These are phyloP conservation scores for Setipinna tenuifilis DNA, from an alignment of 2,797 vertebrate species.

Conservation along the genomic window DNA sequence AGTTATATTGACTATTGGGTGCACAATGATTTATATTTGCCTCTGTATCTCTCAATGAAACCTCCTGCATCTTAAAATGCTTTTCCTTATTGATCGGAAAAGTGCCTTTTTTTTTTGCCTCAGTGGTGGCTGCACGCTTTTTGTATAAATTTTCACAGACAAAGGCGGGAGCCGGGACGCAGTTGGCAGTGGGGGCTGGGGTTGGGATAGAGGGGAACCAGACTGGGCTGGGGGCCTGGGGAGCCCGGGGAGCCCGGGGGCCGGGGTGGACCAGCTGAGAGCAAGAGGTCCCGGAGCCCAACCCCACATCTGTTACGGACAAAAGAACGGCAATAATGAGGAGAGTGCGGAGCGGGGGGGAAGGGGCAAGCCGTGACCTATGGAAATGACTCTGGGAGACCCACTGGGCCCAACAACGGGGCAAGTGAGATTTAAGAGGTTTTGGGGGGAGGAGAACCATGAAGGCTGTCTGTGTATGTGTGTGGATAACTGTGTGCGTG, in stretches of 20 bases:
- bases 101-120: not conserved
- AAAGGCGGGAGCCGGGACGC: not conserved
- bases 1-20: not conserved
- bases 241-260: not conserved
- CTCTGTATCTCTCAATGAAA: not conserved
- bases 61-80: not conserved
- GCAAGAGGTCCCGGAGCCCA: slow-evolving; percentile 32
- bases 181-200: not conserved
- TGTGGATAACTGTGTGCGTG: not conserved
- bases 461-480: not conserved
- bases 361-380: slow-evolving; percentile 64
- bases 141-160: not conserved
- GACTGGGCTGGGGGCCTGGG: slow-evolving; percentile 33
- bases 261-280: slow-evolving; percentile 39
- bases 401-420: slow-evolving; percentile 49
- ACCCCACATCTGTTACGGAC: slow-evolving; percentile 72
- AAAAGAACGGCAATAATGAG: slow-evolving; percentile 65
- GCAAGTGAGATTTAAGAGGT: not conserved
- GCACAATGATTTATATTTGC: not conserved
- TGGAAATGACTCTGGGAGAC: slow-evolving; percentile 70
- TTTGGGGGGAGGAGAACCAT: slow-evolving; percentile 30
- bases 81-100: not conserved
- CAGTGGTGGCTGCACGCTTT: not conserved
- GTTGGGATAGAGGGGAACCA: not conserved
- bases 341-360: slow-evolving; percentile 44